Evolutionary conservation across 2,888 invertebrate genomes (phyloP).

Genomic region (Drosophila aldrichi): DNA sequence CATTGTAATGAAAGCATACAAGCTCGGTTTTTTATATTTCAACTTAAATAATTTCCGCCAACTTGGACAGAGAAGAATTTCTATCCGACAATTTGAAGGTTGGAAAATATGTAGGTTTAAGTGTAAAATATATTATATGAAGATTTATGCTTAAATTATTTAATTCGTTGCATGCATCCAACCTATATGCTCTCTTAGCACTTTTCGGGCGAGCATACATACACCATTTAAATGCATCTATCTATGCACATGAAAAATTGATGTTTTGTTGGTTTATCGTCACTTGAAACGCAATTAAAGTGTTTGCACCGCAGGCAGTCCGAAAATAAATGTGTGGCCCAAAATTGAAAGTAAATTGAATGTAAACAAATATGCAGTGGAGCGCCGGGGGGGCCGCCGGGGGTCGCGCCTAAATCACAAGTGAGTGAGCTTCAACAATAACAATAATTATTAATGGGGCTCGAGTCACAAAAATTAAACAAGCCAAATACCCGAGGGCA

Average conservation of each 20-base stretch:
- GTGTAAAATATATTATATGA: too few relatives aligned
- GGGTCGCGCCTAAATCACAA: constrained; percentile 33
- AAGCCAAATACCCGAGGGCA: neutral
- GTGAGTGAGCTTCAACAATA: constrained; percentile 11
- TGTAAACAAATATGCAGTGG: constrained; percentile 38
- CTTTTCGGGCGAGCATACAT: too few relatives aligned
- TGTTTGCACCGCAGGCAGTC: constrained; percentile 3
- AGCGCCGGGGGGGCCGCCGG: constrained; percentile 28
- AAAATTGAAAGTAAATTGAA: constrained; percentile 52
- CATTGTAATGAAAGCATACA: too few relatives aligned
- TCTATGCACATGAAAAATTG: neutral
- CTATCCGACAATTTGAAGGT: too few relatives aligned
- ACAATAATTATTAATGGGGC: constrained; percentile 32
- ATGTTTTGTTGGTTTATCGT: constrained; percentile 15
- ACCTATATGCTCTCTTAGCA: too few relatives aligned
- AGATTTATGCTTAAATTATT: too few relatives aligned
- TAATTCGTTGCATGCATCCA: too few relatives aligned
- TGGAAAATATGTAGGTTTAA: too few relatives aligned
- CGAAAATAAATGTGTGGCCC: neutral
- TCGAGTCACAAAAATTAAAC: constrained; percentile 20
- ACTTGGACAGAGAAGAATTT: too few relatives aligned
- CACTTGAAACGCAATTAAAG: constrained; percentile 68
- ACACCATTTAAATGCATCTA: neutral
- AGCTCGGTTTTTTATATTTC: too few relatives aligned
- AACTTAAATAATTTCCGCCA: too few relatives aligned